phyloP scores from a whole-genome alignment of 2,888 invertebrate species.

The Conistra vaccinii region DNA sequence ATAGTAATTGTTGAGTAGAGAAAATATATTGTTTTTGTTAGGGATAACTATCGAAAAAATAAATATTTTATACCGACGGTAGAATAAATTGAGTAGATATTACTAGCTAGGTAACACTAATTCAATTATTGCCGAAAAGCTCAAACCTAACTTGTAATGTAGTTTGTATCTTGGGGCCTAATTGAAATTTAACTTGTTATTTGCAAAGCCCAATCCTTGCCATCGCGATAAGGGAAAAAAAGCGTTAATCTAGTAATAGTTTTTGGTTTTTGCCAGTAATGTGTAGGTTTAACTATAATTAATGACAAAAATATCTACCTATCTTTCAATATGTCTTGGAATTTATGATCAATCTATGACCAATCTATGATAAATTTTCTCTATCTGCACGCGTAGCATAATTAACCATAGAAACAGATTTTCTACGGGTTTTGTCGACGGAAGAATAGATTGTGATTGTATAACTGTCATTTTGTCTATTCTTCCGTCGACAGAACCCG shows the following conservation, averaged over 20 bases:
- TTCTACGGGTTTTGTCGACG: no score
- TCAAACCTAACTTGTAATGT: neutral
- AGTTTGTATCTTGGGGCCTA: neutral
- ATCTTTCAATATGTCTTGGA: no score
- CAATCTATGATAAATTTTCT: no score
- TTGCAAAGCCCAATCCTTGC: neutral
- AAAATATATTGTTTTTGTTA: neutral
- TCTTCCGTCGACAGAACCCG: no score
- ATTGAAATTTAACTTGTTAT: neutral
- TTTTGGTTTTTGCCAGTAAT: neutral
- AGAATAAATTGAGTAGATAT: neutral
- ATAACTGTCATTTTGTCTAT: no score
- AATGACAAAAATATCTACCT: neutral
- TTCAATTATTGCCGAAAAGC: neutral
- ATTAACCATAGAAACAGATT: no score
- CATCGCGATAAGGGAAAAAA: neutral
- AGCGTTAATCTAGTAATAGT: neutral
- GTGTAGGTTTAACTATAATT: neutral
- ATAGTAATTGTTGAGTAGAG: constrained; percentile 33
- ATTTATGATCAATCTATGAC: no score
- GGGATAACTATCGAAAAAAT: neutral
- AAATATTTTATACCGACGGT: neutral
- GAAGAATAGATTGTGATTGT: no score
- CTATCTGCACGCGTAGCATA: no score
- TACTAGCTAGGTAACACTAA: neutral